phyloP scores from a whole-genome alignment of 2,888 invertebrate species.

The Venusia cambrica region DNA sequence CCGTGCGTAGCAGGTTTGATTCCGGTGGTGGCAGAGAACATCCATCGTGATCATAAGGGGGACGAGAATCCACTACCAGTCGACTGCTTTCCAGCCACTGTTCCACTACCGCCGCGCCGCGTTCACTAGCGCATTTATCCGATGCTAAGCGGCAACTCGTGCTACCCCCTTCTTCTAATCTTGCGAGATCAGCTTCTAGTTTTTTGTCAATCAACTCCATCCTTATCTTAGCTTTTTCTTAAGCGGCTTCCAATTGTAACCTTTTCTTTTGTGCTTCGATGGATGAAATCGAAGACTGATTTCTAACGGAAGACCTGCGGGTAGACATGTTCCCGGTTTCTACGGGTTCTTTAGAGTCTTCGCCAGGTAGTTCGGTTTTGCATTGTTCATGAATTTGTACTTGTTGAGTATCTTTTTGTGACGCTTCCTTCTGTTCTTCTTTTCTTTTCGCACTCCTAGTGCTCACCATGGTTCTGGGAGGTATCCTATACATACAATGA shows the following conservation, averaged over 20 bases:
- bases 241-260: too few species aligned
- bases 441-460: background rate
- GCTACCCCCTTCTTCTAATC: constrained; percentile 10
- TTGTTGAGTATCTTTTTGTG: background rate
- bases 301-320: too few species aligned
- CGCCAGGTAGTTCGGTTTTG: background rate
- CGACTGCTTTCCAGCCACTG: constrained; percentile 10
- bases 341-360: too few species aligned
- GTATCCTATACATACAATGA: background rate
- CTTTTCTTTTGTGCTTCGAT: too few species aligned
- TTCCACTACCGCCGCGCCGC: too few species aligned
- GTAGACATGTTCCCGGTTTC: too few species aligned
- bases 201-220: constrained; percentile 18
- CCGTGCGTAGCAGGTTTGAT: background rate
- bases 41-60: background rate
- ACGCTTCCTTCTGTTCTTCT: background rate
- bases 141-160: constrained; percentile 12
- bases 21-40: background rate
- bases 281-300: too few species aligned
- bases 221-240: too few species aligned
- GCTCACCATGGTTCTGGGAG: background rate
- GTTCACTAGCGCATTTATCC: constrained; percentile 1
- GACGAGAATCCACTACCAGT: constrained; percentile 7
- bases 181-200: constrained; percentile 20
- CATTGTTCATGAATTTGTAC: too few species aligned